Evolutionary conservation across 2,888 invertebrate species (phyloP).

Genomic region (Vannuccia rotundouncinata): DNA sequence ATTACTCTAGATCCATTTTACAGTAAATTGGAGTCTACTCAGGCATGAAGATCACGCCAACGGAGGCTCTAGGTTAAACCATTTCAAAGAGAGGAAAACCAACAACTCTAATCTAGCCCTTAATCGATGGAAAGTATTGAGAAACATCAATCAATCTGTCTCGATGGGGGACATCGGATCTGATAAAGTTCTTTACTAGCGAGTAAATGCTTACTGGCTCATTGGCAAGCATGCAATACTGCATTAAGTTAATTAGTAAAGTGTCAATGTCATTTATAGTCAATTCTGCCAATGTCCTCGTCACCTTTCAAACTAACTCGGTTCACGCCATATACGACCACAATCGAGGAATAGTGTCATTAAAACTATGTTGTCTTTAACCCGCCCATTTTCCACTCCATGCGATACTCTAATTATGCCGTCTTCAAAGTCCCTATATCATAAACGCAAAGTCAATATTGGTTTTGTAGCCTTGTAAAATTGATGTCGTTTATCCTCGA

Average conservation of each 20-base stretch:
- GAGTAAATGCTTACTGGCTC: neutral
- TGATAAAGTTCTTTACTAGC: neutral
- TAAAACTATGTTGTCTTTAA: too few relatives aligned
- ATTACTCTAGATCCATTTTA: too few relatives aligned
- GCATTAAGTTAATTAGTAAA: constrained; percentile 11
- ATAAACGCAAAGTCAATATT: too few relatives aligned
- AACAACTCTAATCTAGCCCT: neutral
- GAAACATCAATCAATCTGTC: neutral
- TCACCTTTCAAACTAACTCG: too few relatives aligned
- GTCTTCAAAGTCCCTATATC: too few relatives aligned
- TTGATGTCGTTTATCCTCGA: too few relatives aligned
- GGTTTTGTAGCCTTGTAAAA: too few relatives aligned
- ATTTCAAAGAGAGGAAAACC: neutral
- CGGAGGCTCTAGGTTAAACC: neutral
- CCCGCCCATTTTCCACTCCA: too few relatives aligned
- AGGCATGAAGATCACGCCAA: neutral
- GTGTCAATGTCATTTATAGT: constrained; percentile 16
- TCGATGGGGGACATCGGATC: neutral
- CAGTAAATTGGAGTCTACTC: neutral
- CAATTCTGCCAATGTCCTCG: neutral
- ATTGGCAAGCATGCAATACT: neutral
- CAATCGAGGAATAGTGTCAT: too few relatives aligned
- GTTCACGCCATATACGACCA: too few relatives aligned
- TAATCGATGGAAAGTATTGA: neutral
- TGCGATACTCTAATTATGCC: too few relatives aligned